Percentiles rank a stretch among this genome's conserved stretches.
Evolutionary conservation across 2,888 invertebrate genomes (phyloP).

Genomic region (Bombylius discolor): DNA sequence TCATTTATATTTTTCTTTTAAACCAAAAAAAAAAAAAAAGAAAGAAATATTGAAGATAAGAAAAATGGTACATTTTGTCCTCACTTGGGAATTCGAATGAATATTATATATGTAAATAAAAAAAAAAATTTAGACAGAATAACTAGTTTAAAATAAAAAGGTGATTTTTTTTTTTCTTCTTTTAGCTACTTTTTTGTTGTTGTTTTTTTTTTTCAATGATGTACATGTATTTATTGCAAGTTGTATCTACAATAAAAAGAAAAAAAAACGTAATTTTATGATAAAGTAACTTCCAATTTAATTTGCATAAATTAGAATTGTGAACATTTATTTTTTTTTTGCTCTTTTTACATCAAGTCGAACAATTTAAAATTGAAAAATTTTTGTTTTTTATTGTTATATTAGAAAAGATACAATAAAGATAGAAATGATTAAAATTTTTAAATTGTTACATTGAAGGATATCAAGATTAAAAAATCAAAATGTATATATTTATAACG

Average conservation of each 20-base stretch:
- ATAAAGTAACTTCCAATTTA: background rate
- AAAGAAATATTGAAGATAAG: background rate
- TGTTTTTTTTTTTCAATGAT: too few relatives aligned
- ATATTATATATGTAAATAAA: background rate
- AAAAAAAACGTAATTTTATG: too few relatives aligned
- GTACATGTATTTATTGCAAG: too few relatives aligned
- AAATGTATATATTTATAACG: too few relatives aligned
- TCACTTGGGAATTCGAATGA: slow-evolving; percentile 7
- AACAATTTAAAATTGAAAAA: background rate
- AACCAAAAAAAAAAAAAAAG: background rate
- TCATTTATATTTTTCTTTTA: slow-evolving; percentile 6
- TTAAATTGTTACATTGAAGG: too few relatives aligned
- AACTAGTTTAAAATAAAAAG: background rate
- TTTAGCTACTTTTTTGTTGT: too few relatives aligned
- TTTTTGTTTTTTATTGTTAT: too few relatives aligned
- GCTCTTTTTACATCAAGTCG: too few relatives aligned
- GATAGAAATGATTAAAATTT: too few relatives aligned
- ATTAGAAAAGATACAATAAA: too few relatives aligned
- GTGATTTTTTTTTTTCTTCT: background rate
- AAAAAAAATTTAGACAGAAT: background rate
- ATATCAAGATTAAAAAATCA: too few relatives aligned
- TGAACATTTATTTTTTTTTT: background rate
- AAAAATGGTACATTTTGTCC: slow-evolving; percentile 3
- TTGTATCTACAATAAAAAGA: too few relatives aligned
- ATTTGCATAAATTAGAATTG: slow-evolving; percentile 6